These are phyloP conservation scores for Lophotriccus pileatus DNA, from an alignment of 2,797 vertebrate genomes.

Conservation along the genomic window DNA sequence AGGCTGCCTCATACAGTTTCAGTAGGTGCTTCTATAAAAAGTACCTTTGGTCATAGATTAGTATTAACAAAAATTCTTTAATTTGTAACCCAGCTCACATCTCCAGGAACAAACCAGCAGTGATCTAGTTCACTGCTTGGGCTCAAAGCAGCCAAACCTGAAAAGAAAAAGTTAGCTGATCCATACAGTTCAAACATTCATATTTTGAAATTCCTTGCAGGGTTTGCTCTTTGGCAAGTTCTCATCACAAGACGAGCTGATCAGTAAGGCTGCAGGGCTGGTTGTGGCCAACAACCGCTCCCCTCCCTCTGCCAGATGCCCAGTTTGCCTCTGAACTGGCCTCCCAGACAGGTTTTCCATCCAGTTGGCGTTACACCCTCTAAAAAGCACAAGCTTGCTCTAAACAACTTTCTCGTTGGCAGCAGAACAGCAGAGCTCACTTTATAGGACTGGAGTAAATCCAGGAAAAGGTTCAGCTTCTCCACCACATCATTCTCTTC, in stretches of 20 bases:
- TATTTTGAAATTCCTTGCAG: neutral
- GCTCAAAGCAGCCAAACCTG: neutral
- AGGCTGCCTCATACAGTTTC: neutral
- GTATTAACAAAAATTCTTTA: neutral
- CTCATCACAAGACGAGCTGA: neutral
- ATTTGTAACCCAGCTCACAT: neutral
- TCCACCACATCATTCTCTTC: conserved; percentile 97
- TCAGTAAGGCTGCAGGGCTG: neutral
- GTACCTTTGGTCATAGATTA: neutral
- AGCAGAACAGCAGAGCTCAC: conserved; percentile 75
- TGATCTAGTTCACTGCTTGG: neutral
- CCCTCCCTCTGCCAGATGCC: conserved; percentile 8
- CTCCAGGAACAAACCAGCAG: neutral
- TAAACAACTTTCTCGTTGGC: neutral
- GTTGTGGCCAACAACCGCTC: neutral
- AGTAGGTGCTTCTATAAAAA: neutral
- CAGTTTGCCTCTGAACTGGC: conserved; percentile 16
- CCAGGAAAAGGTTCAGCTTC: conserved; percentile 94
- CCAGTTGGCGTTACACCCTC: neutral
- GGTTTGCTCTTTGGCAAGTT: neutral
- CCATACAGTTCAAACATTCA: neutral
- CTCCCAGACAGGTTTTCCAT: neutral
- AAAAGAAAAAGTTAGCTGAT: neutral
- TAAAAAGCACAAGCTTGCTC: neutral
- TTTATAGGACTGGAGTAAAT: conserved; percentile 95